Percentiles rank a stretch among this genome's conserved stretches.
Evolutionary conservation across 2,113 vertebrate genomes (phyloP).

Genomic region (Recurvirostra avosetta): DNA sequence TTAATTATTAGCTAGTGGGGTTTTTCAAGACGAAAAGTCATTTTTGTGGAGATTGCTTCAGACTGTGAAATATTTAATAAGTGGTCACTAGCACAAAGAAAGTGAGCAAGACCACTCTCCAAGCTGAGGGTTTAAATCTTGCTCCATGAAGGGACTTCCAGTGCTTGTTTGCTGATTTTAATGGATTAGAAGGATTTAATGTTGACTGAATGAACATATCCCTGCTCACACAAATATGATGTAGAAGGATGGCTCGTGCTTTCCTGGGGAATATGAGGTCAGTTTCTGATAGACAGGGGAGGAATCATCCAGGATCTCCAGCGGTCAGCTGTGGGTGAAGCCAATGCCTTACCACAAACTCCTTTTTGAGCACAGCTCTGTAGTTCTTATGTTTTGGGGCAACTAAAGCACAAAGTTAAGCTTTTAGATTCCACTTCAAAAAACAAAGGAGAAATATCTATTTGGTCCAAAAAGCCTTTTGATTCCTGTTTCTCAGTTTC

Average conservation of each 20-base stretch:
- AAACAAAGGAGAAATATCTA: not conserved
- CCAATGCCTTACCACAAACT: not conserved
- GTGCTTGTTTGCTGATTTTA: not conserved
- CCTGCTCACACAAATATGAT: not conserved
- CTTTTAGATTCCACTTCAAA: not conserved
- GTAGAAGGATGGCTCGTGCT: not conserved
- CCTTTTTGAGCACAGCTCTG: not conserved
- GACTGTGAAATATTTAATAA: not conserved
- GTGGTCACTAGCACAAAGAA: not conserved
- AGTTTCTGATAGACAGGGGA: not conserved
- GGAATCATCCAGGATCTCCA: not conserved
- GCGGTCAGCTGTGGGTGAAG: not conserved
- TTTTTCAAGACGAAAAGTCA: not conserved
- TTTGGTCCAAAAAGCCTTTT: not conserved
- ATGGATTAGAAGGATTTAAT: not conserved
- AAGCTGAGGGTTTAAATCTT: not conserved
- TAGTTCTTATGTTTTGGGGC: not conserved
- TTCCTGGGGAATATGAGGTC: not conserved
- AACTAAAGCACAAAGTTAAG: not conserved
- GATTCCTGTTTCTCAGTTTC: not conserved
- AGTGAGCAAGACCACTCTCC: not conserved
- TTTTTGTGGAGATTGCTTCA: not conserved
- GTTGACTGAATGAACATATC: not conserved
- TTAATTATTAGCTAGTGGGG: not conserved
- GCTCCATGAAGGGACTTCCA: not conserved